Conservation (phyloP, 2,113 vertebrate genomes). For the Candoia aspera region DNA sequence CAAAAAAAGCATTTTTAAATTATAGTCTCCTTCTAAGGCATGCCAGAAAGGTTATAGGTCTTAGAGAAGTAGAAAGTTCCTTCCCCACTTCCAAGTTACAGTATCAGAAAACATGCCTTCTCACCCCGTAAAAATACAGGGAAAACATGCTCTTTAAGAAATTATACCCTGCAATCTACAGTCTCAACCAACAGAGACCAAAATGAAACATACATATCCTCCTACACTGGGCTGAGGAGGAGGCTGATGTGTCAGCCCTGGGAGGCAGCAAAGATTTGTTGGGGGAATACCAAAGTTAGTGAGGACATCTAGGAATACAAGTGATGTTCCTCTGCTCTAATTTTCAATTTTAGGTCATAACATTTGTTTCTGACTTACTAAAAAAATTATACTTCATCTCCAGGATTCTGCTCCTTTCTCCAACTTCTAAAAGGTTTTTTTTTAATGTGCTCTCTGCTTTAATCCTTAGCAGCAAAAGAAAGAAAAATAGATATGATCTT, state of each 20-base stretch:
- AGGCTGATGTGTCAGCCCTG: not conserved
- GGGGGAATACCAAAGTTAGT: not conserved
- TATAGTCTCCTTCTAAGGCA: not conserved
- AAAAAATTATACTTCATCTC: not conserved
- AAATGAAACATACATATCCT: constrained; percentile 8
- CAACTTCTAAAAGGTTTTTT: not conserved
- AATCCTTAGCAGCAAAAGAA: not conserved
- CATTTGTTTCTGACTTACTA: not conserved
- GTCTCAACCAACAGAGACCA: not conserved
- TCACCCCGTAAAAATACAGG: not conserved
- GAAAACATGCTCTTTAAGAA: not conserved
- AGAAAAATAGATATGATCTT: not conserved
- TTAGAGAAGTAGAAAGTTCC: not conserved
- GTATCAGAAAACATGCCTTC: not conserved
- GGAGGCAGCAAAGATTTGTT: not conserved
- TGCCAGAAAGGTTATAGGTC: not conserved
- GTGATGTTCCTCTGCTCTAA: not conserved
- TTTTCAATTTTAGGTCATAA: constrained; percentile 3
- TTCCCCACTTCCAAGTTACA: not conserved
- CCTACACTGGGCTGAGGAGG: not conserved
- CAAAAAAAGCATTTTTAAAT: not conserved
- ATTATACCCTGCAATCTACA: constrained; percentile 1
- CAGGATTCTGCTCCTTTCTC: not conserved
- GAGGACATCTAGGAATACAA: not conserved
- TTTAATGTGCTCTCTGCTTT: not conserved